Evolutionary conservation across 2,113 vertebrate species (phyloP).

Genomic region (Ochotona curzoniae): DNA sequence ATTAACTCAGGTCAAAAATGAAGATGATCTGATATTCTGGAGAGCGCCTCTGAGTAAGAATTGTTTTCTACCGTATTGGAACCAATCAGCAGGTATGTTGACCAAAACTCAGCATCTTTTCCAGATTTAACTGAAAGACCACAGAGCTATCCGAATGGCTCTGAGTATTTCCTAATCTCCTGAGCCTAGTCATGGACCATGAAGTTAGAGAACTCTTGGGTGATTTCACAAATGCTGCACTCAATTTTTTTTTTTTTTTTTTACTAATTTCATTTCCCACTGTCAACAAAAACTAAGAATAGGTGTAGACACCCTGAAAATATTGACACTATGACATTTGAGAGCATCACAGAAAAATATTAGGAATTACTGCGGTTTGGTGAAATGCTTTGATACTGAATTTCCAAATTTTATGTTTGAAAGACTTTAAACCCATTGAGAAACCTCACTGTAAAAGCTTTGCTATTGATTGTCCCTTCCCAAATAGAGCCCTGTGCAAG

Average conservation of each 20-base stretch:
- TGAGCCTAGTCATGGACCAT: neutral
- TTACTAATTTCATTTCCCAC: conserved; percentile 46
- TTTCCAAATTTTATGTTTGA: conserved; percentile 61
- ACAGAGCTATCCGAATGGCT: neutral
- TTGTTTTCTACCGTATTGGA: neutral
- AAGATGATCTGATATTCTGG: neutral
- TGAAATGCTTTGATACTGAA: conserved; percentile 30
- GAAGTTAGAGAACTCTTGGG: neutral
- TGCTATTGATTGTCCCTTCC: conserved; percentile 69
- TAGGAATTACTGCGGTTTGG: neutral
- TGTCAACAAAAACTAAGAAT: neutral
- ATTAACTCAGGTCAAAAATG: neutral
- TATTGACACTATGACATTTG: neutral
- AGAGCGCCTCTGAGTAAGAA: neutral
- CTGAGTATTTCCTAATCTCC: conserved; percentile 33
- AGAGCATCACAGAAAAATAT: neutral
- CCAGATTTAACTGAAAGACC: conserved; percentile 21
- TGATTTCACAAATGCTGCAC: neutral
- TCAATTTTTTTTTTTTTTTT: neutral
- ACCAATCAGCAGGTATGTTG: neutral
- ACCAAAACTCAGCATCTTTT: neutral
- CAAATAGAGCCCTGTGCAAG: conserved; percentile 63
- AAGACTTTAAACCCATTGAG: conserved; percentile 61
- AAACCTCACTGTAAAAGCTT: conserved; percentile 53
- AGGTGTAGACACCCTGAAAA: neutral